A percentile compares a stretch with the other conserved stretches of the same genome.
These are phyloP conservation scores for Crocodylus rhombifer DNA, from an alignment of 2,797 vertebrate species.

Conservation along the genomic window DNA sequence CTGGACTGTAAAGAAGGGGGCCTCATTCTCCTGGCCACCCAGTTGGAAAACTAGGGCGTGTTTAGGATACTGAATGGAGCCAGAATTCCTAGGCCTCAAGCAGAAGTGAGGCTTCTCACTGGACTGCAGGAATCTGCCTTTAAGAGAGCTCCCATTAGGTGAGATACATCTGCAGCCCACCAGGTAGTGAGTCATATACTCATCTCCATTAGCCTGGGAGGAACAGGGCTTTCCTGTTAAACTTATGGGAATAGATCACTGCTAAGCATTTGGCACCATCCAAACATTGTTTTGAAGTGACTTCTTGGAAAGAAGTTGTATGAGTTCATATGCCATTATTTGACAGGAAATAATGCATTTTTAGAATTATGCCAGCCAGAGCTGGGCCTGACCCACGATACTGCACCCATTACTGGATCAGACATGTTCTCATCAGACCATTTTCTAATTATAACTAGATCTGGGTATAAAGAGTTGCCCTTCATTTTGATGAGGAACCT, in stretches of 20 bases:
- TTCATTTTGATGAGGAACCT: not conserved
- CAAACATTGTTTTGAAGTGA: not conserved
- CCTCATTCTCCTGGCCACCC: not conserved
- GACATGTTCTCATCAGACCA: not conserved
- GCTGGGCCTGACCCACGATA: not conserved
- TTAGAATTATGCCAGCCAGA: not conserved
- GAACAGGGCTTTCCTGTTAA: not conserved
- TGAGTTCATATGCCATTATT: not conserved
- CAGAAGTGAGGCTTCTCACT: accelerated
- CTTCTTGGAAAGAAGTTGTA: not conserved
- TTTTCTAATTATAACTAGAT: not conserved
- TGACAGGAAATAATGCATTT: conserved; percentile 7
- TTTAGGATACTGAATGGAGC: not conserved
- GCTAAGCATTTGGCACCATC: not conserved
- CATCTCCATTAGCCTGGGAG: accelerated
- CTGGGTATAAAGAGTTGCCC: not conserved
- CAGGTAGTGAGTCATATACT: not conserved
- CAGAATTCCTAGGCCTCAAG: not conserved
- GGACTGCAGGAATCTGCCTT: accelerated
- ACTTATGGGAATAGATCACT: not conserved
- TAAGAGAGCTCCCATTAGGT: not conserved
- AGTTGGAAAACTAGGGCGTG: not conserved
- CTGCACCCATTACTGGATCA: not conserved
- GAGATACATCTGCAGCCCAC: accelerated
- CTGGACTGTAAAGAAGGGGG: not conserved